A percentile compares a stretch with the other conserved stretches of the same genome.
Conservation (phyloP, 1,140 invertebrate genomes). For the Dendroctonus valens region DNA sequence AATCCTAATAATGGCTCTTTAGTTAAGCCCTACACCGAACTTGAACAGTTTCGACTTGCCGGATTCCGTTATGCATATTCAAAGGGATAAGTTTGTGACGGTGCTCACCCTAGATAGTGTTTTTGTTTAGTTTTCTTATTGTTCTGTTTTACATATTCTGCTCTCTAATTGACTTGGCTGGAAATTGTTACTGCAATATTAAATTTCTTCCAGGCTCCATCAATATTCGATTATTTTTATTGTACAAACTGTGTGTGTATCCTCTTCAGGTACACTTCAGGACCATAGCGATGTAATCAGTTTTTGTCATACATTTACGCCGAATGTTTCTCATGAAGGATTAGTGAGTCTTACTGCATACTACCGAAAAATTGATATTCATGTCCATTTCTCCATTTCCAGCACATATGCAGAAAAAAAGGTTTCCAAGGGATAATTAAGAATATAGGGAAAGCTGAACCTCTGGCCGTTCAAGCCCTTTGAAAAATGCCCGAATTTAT, state of each 20-base stretch:
- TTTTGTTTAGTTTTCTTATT: conserved; percentile 8
- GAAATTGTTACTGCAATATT: too few species aligned
- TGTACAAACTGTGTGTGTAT: too few species aligned
- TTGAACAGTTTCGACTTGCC: conserved; percentile 24
- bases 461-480: conserved; percentile 7
- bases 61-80: conserved; percentile 27
- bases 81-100: conserved; percentile 22
- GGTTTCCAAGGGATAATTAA: conserved; percentile 33
- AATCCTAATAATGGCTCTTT: conserved; percentile 28
- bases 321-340: neutral
- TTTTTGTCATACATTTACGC: too few species aligned
- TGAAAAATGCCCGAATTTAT: conserved; percentile 34
- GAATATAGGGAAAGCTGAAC: conserved; percentile 30
- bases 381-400: conserved; percentile 21
- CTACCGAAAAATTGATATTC: conserved; percentile 27
- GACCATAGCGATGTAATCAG: too few species aligned
- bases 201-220: too few species aligned
- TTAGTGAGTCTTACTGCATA: conserved; percentile 1
- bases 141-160: conserved; percentile 1
- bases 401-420: conserved; percentile 20
- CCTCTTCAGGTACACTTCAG: too few species aligned
- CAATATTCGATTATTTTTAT: too few species aligned
- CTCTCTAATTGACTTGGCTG: too few species aligned
- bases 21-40: conserved; percentile 25
- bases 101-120: conserved; percentile 3